Conservation (phyloP, 2,888 invertebrate species). For the Athripsodes cinereus region DNA sequence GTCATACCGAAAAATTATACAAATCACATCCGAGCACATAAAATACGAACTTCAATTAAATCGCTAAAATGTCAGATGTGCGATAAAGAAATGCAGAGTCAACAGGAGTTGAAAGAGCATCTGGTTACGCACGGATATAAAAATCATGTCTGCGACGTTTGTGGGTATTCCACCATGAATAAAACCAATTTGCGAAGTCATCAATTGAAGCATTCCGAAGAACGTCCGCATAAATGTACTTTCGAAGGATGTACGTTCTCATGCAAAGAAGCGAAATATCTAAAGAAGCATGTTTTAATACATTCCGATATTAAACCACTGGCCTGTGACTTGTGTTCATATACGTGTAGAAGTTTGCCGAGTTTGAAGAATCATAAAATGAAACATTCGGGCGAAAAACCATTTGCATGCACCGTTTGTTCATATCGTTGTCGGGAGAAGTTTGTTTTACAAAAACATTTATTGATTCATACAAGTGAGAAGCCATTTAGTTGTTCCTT, state of each 20-base stretch:
- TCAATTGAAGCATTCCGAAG: background rate
- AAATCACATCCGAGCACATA: background rate
- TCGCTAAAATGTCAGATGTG: slow-evolving; percentile 5
- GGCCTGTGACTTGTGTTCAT: slow-evolving; percentile 2
- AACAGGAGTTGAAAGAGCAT: slow-evolving; percentile 3
- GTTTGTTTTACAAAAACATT: slow-evolving; percentile 11
- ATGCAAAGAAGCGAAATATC: slow-evolving; percentile 8
- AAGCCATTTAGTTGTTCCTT: slow-evolving; percentile 8
- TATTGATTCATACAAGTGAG: slow-evolving; percentile 9
- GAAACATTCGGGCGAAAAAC: slow-evolving; percentile 10
- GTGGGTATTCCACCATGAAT: background rate
- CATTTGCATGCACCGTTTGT: slow-evolving; percentile 6
- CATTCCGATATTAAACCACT: slow-evolving; percentile 9
- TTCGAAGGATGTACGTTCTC: slow-evolving; percentile 9
- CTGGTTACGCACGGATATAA: background rate
- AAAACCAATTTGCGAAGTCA: background rate
- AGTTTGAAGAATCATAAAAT: slow-evolving; percentile 9
- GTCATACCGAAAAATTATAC: background rate
- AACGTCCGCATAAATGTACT: slow-evolving; percentile 5
- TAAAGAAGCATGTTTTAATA: slow-evolving; percentile 10
- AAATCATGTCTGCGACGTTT: slow-evolving; percentile 1
- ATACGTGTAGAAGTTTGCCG: slow-evolving; percentile 10
- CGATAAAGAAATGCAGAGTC: background rate
- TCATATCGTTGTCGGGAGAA: slow-evolving; percentile 8
- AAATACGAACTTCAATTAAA: background rate